These are phyloP conservation scores for Acanthisitta chloris DNA, from an alignment of 2,113 vertebrate genomes.

Conservation along the genomic window DNA sequence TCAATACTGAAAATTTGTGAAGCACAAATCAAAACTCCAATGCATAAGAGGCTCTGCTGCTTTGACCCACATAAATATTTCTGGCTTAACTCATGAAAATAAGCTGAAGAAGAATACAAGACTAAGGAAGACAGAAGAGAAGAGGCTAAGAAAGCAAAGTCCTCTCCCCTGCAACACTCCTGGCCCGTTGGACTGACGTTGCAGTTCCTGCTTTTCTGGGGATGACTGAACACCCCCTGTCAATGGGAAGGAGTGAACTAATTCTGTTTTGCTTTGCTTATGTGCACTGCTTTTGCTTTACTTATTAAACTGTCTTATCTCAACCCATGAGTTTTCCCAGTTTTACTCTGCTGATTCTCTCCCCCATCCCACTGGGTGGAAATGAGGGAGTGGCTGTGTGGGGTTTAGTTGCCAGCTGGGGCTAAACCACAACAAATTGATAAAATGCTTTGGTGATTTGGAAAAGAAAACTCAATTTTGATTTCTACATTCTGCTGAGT, in stretches of 20 bases:
- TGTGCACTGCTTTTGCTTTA: background rate
- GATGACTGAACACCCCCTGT: background rate
- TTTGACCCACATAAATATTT: background rate
- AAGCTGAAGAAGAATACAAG: background rate
- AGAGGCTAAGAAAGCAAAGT: background rate
- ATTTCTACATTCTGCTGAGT: background rate
- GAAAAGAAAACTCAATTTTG: background rate
- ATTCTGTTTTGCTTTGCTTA: background rate
- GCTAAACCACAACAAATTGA: background rate
- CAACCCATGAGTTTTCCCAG: background rate
- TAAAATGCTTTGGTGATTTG: background rate
- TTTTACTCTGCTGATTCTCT: background rate
- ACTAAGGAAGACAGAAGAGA: background rate
- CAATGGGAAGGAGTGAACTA: background rate
- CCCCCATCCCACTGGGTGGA: accelerated
- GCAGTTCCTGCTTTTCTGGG: background rate
- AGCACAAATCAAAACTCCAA: background rate
- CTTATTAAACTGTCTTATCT: background rate
- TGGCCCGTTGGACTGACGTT: background rate
- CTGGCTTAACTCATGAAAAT: background rate
- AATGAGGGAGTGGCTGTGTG: accelerated
- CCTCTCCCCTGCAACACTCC: background rate
- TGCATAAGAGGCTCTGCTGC: background rate
- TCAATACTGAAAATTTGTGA: background rate
- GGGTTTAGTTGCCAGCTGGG: background rate